Conservation (phyloP, 2,797 vertebrate genomes). For the Myoxocephalus aenaeus region DNA sequence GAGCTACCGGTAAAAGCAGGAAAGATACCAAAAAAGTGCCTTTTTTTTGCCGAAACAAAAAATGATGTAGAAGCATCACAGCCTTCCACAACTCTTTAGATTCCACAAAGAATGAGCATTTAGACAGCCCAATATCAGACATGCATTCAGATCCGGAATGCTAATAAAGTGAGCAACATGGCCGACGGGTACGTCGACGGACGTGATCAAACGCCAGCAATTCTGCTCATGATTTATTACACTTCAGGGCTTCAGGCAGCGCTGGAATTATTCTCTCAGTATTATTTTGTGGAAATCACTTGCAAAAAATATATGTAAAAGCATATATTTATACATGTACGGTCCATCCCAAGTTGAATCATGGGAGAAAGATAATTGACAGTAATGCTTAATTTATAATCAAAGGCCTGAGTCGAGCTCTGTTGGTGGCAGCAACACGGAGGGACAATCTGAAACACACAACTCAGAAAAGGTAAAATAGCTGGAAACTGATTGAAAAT, state of each 20-base stretch:
- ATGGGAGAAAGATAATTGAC: too few relatives aligned
- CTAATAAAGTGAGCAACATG: slow-evolving; percentile 11
- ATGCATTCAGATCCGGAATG: slow-evolving; percentile 31
- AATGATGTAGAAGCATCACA: neutral
- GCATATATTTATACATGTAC: neutral
- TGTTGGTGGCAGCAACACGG: neutral
- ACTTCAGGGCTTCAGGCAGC: slow-evolving; percentile 4
- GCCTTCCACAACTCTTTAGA: too few relatives aligned
- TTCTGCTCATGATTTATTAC: slow-evolving; percentile 9
- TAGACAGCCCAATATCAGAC: slow-evolving; percentile 3
- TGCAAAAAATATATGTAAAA: too few relatives aligned
- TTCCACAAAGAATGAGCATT: neutral
- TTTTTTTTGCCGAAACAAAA: neutral
- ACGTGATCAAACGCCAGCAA: neutral
- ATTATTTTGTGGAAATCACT: slow-evolving; percentile 1
- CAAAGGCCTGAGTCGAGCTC: neutral
- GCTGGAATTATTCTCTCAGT: slow-evolving; percentile 8
- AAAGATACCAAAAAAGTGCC: too few relatives aligned
- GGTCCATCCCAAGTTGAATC: neutral
- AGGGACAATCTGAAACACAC: neutral
- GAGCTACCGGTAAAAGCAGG: too few relatives aligned
- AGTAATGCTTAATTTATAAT: too few relatives aligned
- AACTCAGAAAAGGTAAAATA: neutral
- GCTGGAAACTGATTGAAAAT: neutral
- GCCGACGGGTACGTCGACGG: neutral